Evolutionary conservation across 1,140 invertebrate genomes (phyloP).

Genomic region (Oryzaephilus surinamensis): DNA sequence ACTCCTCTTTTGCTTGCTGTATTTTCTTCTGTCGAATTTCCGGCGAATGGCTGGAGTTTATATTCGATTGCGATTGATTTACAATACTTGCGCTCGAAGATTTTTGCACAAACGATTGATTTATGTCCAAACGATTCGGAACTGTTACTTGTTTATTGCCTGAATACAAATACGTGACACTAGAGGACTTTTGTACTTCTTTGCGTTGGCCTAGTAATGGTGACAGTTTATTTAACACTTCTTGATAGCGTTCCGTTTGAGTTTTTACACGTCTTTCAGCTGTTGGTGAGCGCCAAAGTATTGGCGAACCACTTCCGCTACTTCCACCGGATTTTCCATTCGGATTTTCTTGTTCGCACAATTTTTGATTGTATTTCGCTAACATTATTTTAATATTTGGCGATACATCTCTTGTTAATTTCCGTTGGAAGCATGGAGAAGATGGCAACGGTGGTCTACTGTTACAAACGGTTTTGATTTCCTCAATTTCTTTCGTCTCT

Average conservation of each 20-base stretch:
- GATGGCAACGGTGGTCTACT: constrained; percentile 41
- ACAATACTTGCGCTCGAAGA: constrained; percentile 13
- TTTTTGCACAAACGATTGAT: too few relatives aligned
- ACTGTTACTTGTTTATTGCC: too few relatives aligned
- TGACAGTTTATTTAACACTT: constrained; percentile 34
- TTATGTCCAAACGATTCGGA: too few relatives aligned
- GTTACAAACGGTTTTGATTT: constrained; percentile 2
- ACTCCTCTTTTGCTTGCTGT: constrained; percentile 52
- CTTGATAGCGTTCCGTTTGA: constrained; percentile 45
- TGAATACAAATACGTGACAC: too few relatives aligned
- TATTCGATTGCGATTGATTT: not conserved
- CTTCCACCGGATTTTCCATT: constrained; percentile 38
- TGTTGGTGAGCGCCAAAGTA: constrained; percentile 47
- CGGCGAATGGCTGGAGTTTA: constrained; percentile 10
- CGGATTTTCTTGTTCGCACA: constrained; percentile 25
- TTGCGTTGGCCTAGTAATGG: constrained; percentile 18
- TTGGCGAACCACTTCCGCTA: constrained; percentile 46
- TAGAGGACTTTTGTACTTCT: constrained; percentile 45
- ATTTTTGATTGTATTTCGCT: constrained; percentile 46
- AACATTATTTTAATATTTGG: constrained; percentile 57
- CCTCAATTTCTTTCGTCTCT: not conserved
- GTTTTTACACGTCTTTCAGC: constrained; percentile 44
- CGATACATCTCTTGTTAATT: constrained; percentile 47
- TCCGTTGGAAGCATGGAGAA: constrained; percentile 42
- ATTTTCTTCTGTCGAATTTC: constrained; percentile 34